Evolutionary conservation across 2,113 vertebrate species (phyloP).

Genomic region (Zapus hudsonius): DNA sequence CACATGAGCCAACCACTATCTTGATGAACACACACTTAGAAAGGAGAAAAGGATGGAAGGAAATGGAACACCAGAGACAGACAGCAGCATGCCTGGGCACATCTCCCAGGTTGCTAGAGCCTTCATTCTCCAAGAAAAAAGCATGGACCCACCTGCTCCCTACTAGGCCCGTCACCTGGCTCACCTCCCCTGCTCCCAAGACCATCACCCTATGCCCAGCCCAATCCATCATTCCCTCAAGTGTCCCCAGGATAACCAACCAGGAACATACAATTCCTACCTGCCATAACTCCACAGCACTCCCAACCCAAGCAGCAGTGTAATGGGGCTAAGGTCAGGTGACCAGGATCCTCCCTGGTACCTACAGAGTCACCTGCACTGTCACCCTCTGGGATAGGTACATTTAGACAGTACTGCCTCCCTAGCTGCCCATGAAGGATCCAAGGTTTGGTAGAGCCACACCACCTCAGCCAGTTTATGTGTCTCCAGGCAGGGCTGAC

Average conservation of each 20-base stretch:
- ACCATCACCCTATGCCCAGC: background rate
- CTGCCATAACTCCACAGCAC: background rate
- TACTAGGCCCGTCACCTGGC: background rate
- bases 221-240: background rate
- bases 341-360: too few species aligned
- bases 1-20: accelerated
- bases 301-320: background rate
- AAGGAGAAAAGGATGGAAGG: background rate
- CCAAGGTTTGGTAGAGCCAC: background rate
- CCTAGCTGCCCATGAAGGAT: background rate
- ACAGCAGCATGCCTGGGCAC: too few species aligned
- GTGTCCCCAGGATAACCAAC: background rate
- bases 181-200: background rate
- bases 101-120: background rate
- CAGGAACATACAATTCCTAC: accelerated
- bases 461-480: background rate
- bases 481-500: background rate
- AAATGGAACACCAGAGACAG: too few species aligned
- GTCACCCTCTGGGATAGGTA: background rate
- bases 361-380: background rate
- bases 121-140: background rate
- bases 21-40: background rate
- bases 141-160: background rate
- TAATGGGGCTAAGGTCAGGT: background rate
- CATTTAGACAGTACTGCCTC: background rate